Evolutionary conservation across 2,797 vertebrate genomes (phyloP).

Genomic region (Melanotaenia boesemani): DNA sequence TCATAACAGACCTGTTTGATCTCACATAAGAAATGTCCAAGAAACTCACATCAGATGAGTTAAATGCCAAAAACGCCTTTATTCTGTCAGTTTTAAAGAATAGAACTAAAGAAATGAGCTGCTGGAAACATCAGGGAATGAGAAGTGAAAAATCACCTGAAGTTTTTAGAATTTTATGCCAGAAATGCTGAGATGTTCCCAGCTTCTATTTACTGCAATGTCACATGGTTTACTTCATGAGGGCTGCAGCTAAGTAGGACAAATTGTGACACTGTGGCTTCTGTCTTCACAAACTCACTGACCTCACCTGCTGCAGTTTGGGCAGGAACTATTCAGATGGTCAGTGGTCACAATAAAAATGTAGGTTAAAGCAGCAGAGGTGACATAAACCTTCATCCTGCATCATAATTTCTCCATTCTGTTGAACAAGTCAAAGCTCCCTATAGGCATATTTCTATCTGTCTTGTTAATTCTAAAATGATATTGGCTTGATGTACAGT

Average conservation of each 20-base stretch:
- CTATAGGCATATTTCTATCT: background rate
- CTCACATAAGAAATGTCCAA: too few relatives aligned
- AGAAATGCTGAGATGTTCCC: conserved; percentile 1
- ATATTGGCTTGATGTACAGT: conserved; percentile 16
- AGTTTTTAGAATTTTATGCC: too few relatives aligned
- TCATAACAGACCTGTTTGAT: too few relatives aligned
- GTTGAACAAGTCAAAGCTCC: conserved; percentile 12
- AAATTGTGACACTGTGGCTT: background rate
- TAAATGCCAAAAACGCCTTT: too few relatives aligned
- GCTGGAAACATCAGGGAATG: too few relatives aligned
- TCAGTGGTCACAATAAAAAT: conserved; percentile 21
- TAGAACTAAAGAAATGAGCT: too few relatives aligned
- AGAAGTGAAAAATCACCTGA: too few relatives aligned
- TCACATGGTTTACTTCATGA: conserved; percentile 7
- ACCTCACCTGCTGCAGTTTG: too few relatives aligned
- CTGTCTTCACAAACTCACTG: too few relatives aligned
- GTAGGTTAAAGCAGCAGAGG: conserved; percentile 40
- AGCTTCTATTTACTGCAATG: background rate
- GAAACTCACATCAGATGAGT: too few relatives aligned
- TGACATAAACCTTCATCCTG: conserved; percentile 10
- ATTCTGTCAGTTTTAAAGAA: too few relatives aligned
- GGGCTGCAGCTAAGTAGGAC: background rate
- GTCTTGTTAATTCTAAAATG: conserved; percentile 9
- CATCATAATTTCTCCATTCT: background rate
- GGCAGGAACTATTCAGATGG: too few relatives aligned